These are phyloP conservation scores for Drosophila yooni DNA, from an alignment of 2,888 invertebrate genomes.

Conservation along the genomic window DNA sequence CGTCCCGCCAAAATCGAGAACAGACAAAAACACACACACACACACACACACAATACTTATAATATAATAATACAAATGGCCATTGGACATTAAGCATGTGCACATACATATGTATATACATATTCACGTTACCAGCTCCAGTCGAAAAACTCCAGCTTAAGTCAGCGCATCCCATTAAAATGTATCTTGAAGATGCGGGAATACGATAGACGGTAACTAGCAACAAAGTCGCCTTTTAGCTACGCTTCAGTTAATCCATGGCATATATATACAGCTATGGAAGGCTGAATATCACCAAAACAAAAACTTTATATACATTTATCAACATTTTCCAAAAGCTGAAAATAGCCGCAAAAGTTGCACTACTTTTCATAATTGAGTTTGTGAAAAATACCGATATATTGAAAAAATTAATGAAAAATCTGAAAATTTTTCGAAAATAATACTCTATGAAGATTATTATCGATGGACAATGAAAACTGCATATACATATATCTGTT, in stretches of 20 bases:
- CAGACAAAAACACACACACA: slow-evolving; percentile 17
- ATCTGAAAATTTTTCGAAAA: no score
- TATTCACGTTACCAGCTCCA: slow-evolving; percentile 50
- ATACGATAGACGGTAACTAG: slow-evolving; percentile 15
- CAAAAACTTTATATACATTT: neutral
- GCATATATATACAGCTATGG: neutral
- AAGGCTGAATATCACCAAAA: neutral
- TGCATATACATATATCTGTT: neutral
- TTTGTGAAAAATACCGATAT: neutral
- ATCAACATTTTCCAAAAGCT: neutral
- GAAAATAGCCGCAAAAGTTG: neutral
- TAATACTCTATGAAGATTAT: no score
- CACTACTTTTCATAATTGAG: neutral
- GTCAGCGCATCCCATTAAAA: slow-evolving; percentile 59
- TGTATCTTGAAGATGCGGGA: slow-evolving; percentile 14
- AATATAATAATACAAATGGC: slow-evolving; percentile 52
- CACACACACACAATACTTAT: neutral
- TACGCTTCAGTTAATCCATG: slow-evolving; percentile 5
- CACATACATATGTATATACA: slow-evolving; percentile 32
- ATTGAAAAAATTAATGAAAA: neutral
- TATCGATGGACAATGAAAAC: neutral
- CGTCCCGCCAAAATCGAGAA: slow-evolving; percentile 62
- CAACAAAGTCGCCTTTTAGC: slow-evolving; percentile 27
- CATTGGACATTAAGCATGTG: slow-evolving; percentile 60
- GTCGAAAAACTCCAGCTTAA: slow-evolving; percentile 35